phyloP scores from a whole-genome alignment of 1,140 invertebrate genomes.

The Druon quercuslanigerum region DNA sequence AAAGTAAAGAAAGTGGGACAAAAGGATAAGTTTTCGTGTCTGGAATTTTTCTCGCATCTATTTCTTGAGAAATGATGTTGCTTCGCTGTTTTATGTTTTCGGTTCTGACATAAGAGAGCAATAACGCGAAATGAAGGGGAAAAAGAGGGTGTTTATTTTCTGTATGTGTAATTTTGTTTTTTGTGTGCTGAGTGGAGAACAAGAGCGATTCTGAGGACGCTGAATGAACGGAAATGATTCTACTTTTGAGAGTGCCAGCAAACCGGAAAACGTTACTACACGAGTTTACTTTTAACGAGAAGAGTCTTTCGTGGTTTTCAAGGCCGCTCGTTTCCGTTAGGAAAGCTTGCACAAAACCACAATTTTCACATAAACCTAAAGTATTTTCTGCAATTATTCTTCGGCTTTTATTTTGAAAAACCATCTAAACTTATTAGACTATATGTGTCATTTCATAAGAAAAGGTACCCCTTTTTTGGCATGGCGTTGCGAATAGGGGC shows the following conservation, averaged over 20 bases:
- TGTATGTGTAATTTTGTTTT: neutral
- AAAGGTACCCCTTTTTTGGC: too few species aligned
- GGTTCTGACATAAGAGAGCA: constrained; percentile 16
- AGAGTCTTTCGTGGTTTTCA: neutral
- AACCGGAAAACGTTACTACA: constrained; percentile 17
- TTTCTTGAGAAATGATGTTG: constrained; percentile 14
- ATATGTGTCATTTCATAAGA: too few species aligned
- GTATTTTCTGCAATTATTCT: too few species aligned
- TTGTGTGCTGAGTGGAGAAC: neutral
- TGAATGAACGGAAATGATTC: constrained; percentile 27
- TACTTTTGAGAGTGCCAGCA: neutral
- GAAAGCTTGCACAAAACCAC: too few species aligned
- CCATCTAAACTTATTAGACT: too few species aligned
- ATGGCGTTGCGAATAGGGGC: too few species aligned
- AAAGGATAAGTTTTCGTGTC: constrained; percentile 1
- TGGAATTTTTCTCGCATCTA: neutral
- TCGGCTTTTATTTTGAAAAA: too few species aligned
- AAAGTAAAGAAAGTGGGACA: constrained; percentile 25
- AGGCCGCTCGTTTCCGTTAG: too few species aligned
- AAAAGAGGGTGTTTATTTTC: constrained; percentile 2
- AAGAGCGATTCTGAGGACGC: neutral
- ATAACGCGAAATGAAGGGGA: constrained; percentile 13
- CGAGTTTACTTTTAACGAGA: constrained; percentile 27
- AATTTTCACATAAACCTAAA: too few species aligned
- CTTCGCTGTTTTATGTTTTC: constrained; percentile 14